These are phyloP conservation scores for Tragelaphus buxtoni DNA, from an alignment of 2,113 vertebrate species.

Conservation along the genomic window DNA sequence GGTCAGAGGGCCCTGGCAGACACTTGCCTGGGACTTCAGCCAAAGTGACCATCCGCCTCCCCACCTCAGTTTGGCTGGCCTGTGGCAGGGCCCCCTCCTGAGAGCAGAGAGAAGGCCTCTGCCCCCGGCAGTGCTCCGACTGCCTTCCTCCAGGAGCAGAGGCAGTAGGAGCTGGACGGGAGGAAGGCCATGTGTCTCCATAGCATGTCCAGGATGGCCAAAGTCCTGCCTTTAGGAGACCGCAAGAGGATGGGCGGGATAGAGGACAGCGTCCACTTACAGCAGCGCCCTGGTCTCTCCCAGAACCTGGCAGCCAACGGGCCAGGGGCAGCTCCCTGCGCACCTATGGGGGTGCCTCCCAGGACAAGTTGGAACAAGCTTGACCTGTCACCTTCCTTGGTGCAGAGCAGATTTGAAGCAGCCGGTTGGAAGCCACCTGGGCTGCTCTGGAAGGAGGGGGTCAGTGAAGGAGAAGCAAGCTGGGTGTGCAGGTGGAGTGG, in stretches of 20 bases:
- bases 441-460: background rate
- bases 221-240: background rate
- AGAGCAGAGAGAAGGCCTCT: background rate
- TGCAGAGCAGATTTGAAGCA: background rate
- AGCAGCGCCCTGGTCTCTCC: background rate
- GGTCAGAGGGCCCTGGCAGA: background rate
- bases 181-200: background rate
- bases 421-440: background rate
- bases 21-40: background rate
- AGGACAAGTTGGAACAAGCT: too few relatives aligned
- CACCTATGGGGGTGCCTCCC: background rate
- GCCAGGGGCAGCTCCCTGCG: background rate
- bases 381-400: background rate
- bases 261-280: accelerated
- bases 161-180: background rate
- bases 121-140: background rate
- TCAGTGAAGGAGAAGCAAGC: background rate
- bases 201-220: background rate
- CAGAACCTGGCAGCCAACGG: background rate
- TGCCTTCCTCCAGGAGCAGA: too few relatives aligned
- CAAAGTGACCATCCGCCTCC: background rate
- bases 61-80: background rate
- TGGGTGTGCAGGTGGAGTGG: accelerated
- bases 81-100: background rate
- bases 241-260: accelerated